These are phyloP conservation scores for Diphyllodes magnificus DNA, from an alignment of 2,113 vertebrate species.

Conservation along the genomic window DNA sequence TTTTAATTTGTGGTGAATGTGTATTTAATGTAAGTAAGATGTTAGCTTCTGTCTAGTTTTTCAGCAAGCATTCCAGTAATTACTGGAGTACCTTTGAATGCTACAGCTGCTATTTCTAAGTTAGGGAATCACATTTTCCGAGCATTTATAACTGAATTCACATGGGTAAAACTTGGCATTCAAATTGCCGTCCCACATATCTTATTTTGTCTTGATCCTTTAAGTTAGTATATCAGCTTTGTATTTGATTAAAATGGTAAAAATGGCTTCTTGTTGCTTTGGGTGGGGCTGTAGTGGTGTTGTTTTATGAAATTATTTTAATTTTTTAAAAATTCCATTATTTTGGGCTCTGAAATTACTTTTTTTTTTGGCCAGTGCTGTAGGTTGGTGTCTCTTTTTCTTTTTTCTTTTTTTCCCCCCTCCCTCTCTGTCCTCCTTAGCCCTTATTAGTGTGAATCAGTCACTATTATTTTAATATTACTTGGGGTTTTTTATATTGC, in stretches of 20 bases:
- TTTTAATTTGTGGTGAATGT: slow-evolving; percentile 55
- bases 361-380: background rate
- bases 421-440: background rate
- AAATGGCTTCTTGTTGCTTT: background rate
- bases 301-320: background rate
- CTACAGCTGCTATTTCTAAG: slow-evolving; percentile 48
- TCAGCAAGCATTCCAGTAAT: slow-evolving; percentile 49
- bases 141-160: slow-evolving; percentile 39
- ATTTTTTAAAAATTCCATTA: background rate
- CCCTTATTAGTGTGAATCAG: background rate
- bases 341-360: background rate
- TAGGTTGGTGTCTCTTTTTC: background rate
- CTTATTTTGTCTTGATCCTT: slow-evolving; percentile 59
- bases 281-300: background rate
- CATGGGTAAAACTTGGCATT: slow-evolving; percentile 45
- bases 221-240: slow-evolving; percentile 4
- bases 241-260: slow-evolving; percentile 25
- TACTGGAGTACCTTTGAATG: slow-evolving; percentile 54
- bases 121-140: slow-evolving; percentile 48
- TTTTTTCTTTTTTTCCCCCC: rapidly evolving
- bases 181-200: background rate
- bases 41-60: slow-evolving; percentile 56
- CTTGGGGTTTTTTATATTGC: background rate
- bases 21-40: slow-evolving; percentile 64
- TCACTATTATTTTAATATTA: background rate